phyloP scores from a whole-genome alignment of 1,140 invertebrate genomes.

The Drosophila mojavensis region DNA sequence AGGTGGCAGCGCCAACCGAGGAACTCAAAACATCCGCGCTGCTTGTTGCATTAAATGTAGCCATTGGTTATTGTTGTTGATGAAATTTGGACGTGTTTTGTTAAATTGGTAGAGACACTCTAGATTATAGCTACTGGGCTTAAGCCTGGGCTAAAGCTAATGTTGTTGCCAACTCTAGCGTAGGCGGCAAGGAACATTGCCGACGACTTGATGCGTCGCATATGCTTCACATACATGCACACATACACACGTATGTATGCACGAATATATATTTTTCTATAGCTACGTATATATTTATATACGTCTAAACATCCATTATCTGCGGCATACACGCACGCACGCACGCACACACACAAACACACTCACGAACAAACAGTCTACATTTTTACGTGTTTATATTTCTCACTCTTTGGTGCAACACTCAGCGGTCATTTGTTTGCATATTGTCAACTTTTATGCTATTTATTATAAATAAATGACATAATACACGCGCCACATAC shows the following conservation, averaged over 20 bases:
- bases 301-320: conserved; percentile 70
- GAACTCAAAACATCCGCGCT: conserved; percentile 72
- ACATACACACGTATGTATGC: conserved; percentile 28
- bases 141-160: conserved; percentile 17
- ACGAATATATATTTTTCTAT: conserved; percentile 34
- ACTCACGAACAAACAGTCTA: conserved; percentile 63
- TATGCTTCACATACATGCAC: conserved; percentile 49
- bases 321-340: conserved; percentile 54
- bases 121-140: conserved; percentile 2
- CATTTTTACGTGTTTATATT: conserved; percentile 76
- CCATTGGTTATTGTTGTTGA: conserved; percentile 59
- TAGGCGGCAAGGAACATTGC: conserved; percentile 34
- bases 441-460: conserved; percentile 55
- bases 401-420: conserved; percentile 68
- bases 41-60: conserved; percentile 67
- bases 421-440: conserved; percentile 60
- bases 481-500: conserved; percentile 75
- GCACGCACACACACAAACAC: conserved; percentile 47
- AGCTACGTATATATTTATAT: conserved; percentile 50
- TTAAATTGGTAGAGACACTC: conserved; percentile 5
- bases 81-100: conserved; percentile 22
- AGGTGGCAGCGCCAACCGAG: conserved; percentile 58
- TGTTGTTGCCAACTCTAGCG: conserved; percentile 15
- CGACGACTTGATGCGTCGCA: conserved; percentile 50
- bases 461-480: conserved; percentile 80